Conservation (phyloP, 1,140 invertebrate species). For the Conus betulinus region DNA sequence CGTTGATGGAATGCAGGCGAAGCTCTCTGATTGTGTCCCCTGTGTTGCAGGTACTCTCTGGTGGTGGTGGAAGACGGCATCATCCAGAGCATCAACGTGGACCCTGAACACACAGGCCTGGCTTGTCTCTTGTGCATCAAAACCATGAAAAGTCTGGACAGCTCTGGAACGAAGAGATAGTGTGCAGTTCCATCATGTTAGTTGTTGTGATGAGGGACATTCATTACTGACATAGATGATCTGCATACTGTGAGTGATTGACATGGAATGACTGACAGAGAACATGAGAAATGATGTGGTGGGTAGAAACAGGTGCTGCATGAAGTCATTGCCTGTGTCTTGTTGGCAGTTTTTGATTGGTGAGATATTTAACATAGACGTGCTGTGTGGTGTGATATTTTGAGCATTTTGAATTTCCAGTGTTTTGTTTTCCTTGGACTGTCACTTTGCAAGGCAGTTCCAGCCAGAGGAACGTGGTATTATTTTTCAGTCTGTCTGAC, state of each 20-base stretch:
- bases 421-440: no score
- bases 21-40: no score
- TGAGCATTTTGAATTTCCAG: no score
- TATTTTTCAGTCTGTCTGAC: no score
- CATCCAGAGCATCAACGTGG: slow-evolving; percentile 89
- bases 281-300: not conserved
- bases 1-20: no score
- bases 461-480: no score
- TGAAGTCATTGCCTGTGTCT: no score
- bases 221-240: not conserved
- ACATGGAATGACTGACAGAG: not conserved
- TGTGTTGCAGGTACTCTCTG: slow-evolving; percentile 84
- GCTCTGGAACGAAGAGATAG: not conserved
- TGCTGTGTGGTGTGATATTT: no score
- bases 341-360: no score
- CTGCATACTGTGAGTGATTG: not conserved
- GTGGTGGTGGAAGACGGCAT: slow-evolving; percentile 88
- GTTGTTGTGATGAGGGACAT: not conserved
- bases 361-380: no score
- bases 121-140: slow-evolving; percentile 70
- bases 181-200: not conserved
- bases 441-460: no score
- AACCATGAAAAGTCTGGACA: slow-evolving; percentile 48
- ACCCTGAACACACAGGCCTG: slow-evolving; percentile 93
- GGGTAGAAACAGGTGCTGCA: no score